Evolutionary conservation across 2,888 invertebrate genomes (phyloP).

Genomic region (Anarsia innoxiella): DNA sequence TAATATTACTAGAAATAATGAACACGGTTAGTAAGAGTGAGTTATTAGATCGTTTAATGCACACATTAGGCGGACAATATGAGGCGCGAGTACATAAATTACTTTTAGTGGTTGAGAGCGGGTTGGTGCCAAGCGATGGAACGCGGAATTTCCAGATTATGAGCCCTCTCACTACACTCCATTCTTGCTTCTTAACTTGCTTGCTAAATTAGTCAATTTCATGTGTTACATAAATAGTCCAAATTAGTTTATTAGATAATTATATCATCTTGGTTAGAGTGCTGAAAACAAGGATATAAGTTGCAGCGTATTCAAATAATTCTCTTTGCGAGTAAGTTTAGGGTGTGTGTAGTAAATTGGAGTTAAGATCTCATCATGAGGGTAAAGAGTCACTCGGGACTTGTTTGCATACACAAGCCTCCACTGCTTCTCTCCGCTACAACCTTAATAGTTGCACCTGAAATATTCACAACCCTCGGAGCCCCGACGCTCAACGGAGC

Average conservation of each 20-base stretch:
- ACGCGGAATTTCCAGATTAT: constrained; percentile 5
- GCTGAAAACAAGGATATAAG: no score
- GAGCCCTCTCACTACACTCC: background rate
- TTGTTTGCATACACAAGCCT: constrained; percentile 37
- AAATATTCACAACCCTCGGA: constrained; percentile 23
- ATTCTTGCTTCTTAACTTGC: background rate
- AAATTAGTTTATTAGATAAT: no score
- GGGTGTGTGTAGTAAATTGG: constrained; percentile 18
- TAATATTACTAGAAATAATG: no score
- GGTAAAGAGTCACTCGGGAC: constrained; percentile 39
- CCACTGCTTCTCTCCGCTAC: background rate
- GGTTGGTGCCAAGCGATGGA: constrained; percentile 11
- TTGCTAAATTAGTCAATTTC: no score
- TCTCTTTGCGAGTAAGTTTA: no score
- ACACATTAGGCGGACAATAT: constrained; percentile 4
- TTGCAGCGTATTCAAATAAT: no score
- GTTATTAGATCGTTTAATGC: constrained; percentile 6
- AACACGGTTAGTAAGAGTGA: background rate
- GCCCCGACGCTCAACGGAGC: no score
- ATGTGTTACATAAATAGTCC: no score
- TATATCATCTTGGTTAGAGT: no score
- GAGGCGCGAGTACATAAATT: constrained; percentile 14
- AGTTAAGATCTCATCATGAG: constrained; percentile 30
- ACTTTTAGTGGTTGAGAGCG: constrained; percentile 11
- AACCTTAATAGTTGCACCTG: constrained; percentile 21